Evolutionary conservation across 2,888 invertebrate species (phyloP), one percentile per base, ranked within the genome.

Genomic region (Trissonchulus latispiculum): DNA sequence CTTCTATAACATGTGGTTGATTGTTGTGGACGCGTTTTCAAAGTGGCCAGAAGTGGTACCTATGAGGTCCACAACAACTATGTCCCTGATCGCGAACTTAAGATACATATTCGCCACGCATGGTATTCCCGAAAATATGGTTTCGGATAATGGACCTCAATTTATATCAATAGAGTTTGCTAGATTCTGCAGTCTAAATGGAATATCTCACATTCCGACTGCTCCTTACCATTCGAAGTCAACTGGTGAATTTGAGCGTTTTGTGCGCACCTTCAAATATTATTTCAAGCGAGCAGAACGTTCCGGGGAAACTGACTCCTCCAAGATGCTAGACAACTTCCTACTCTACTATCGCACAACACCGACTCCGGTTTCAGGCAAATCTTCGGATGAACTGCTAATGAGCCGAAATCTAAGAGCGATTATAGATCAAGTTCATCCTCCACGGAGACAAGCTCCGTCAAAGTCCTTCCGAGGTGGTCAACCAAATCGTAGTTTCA

Each of bases 21-120:
- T 85, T 28, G 76, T 84, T 8, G 80, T 83, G 1, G 84, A 85
- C 76, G 78, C 83, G 8, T 80, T 79, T 75, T 83, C 83, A 0
- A 85, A 85, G 75, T 85, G 84, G 84, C 79, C 81, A 1, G 84
- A 85, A 77, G 80, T 83, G 2, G 69, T 76, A 1, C 29, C 66
- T 15, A 77, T 78, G 73, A 61, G 59, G 0, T 48, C 61, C 0
- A 75, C 75, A 8, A 76, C 77, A 1, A 69, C 78, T 0, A 70
- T 67, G 0, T 36, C 71, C 1, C 79, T 78, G 1, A 77, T 79
- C 28, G 71, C 72, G 3, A 66, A 76, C 0, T 70, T 81, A 29
- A 32, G 75, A 2, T 28, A 64, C 15, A 3, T 80, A 28, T 78
- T 82, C 71, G 75, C 78, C 0, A 48, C 72, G 8, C 75, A 73